These are phyloP conservation scores for Manis javanica DNA, from an alignment of 2,797 vertebrate genomes.

Conservation along the genomic window DNA sequence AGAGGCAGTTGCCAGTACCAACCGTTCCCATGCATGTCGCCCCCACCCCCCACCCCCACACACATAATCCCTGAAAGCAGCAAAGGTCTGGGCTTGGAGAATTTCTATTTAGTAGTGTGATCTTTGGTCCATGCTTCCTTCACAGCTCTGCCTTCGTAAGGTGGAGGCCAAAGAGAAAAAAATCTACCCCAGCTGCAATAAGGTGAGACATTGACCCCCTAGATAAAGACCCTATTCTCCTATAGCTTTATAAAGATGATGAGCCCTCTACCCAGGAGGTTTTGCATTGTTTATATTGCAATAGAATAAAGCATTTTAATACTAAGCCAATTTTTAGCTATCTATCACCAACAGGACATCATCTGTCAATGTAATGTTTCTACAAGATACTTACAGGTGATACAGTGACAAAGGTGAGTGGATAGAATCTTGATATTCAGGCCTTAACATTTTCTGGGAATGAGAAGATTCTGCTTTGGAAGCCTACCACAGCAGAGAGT, in stretches of 20 bases:
- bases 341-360: neutral
- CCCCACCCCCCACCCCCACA: rapidly evolving
- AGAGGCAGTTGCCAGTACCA: neutral
- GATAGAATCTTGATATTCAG: neutral
- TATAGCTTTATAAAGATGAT: neutral
- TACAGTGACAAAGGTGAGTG: neutral
- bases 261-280: neutral
- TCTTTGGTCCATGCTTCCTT: neutral
- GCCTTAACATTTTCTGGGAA: neutral
- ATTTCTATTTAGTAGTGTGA: neutral
- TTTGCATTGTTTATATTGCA: neutral
- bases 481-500: neutral
- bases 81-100: neutral
- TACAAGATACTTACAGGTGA: neutral
- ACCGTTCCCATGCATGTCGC: rapidly evolving
- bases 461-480: neutral
- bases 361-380: neutral
- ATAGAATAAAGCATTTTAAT: neutral
- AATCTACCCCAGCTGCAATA: neutral
- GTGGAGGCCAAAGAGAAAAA: neutral
- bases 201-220: neutral
- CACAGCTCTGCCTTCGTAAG: neutral
- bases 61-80: neutral
- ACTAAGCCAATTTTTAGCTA: neutral
- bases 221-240: neutral